phyloP scores from a whole-genome alignment of 2,888 invertebrate species.

The Hirtodrosophila duncani region DNA sequence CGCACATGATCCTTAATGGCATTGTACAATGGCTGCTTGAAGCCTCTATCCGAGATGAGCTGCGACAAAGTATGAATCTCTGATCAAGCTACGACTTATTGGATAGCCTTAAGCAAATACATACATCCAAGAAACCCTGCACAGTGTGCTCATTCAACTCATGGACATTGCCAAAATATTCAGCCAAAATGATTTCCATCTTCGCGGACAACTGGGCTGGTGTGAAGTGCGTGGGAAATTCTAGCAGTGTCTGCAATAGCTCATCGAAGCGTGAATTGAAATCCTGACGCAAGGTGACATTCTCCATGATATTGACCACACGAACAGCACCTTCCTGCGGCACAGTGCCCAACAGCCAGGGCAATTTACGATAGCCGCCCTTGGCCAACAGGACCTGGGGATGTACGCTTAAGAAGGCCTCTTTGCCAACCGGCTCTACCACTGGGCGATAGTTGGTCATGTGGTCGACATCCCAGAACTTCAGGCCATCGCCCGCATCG shows the following conservation, averaged over 20 bases:
- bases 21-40: conserved; percentile 79
- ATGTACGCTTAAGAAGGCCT: conserved; percentile 78
- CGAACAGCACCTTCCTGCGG: conserved; percentile 80
- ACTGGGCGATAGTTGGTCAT: conserved; percentile 79
- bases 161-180: conserved; percentile 67
- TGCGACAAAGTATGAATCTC: conserved; percentile 43
- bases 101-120: conserved; percentile 6
- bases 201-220: conserved; percentile 27
- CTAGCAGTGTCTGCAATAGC: conserved; percentile 69
- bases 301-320: conserved; percentile 75
- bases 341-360: conserved; percentile 79
- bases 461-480: conserved; percentile 80
- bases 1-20: conserved; percentile 58
- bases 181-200: conserved; percentile 46
- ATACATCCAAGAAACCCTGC: conserved; percentile 66
- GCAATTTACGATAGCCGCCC: conserved; percentile 78
- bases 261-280: conserved; percentile 73
- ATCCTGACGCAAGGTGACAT: conserved; percentile 51
- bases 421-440: conserved; percentile 73
- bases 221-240: conserved; percentile 54
- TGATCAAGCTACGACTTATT: background rate
- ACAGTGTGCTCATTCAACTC: conserved; percentile 60
- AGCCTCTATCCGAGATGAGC: conserved; percentile 80
- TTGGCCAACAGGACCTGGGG: conserved; percentile 76
- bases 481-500: conserved; percentile 78